Evolutionary conservation across 2,888 invertebrate species (phyloP), one percentile per base, ranked within the genome.

Genomic region (Lacanobia oleracea): DNA sequence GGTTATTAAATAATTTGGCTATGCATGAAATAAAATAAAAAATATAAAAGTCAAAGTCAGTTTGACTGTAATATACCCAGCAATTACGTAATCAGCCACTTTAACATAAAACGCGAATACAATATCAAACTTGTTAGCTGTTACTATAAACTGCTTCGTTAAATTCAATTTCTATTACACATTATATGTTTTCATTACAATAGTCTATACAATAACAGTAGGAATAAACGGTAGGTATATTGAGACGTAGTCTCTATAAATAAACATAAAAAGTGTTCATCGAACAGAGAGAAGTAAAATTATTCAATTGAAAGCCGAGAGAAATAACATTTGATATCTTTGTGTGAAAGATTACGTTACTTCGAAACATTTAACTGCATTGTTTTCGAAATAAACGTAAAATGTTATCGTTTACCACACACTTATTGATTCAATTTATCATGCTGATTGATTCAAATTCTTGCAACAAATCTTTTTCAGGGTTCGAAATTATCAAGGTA

Each of bases 191-290:
- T 43, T 43, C 43, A 5, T 43, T 16, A 14, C 14, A 43, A 14
- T 14, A 43, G 14, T 5, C 14, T 27, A 27, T 14, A 27, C 9
- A 1, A 18, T 18, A 8, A 27, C 48, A 37, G 9, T 9, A 1
- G 21, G 33, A 64, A n/a, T 50, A 37, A 33, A 5, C 6, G 45
- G 6, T 7, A 18, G 45, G 6, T 7, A 18, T 40, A 40, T 51
- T 40, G n/a, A 67, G 40, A 50, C 8, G 23, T 14, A 23, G 16
- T 21, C 12, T 37, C 14, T 64, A 65, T 51, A 40, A 51, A 67
- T 67, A 51, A 67, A 67, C 40, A 66, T 27, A 8, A 67, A 40
- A 50, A 40, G n/a, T 67, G 40, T 67, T 67, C 50, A 67, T 67
- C 6, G 23, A 40, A 51, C 18, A 67, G 12, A 40, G 16, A 67